A percentile compares a stretch with the other conserved stretches of the same genome.
Conservation (phyloP, 2,113 vertebrate genomes). For the Otolemur garnettii region DNA sequence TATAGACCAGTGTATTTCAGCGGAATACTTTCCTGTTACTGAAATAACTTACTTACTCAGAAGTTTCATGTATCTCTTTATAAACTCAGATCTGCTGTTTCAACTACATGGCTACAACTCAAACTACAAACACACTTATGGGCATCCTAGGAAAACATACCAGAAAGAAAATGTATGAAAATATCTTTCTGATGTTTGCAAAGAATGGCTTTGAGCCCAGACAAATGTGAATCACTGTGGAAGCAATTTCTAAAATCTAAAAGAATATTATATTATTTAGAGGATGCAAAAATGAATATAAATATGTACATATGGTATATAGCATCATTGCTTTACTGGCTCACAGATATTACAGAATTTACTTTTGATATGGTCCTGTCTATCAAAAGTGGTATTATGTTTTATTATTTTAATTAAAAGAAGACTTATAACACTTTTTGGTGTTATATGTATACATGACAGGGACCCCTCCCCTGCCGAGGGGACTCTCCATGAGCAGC, state of each 20-base stretch:
- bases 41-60: background rate
- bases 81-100: background rate
- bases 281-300: background rate
- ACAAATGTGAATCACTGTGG: background rate
- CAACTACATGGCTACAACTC: background rate
- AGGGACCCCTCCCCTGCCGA: too few relatives aligned
- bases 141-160: background rate
- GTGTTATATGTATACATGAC: too few relatives aligned
- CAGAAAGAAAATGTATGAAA: background rate
- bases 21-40: background rate
- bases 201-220: background rate
- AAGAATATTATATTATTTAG: background rate
- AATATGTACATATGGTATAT: too few relatives aligned
- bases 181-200: background rate
- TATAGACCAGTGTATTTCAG: background rate
- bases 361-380: background rate
- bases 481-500: too few relatives aligned
- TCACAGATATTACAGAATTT: conserved; percentile 27
- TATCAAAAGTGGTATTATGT: background rate
- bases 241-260: background rate
- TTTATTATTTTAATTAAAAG: too few relatives aligned
- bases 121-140: background rate
- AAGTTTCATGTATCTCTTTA: background rate
- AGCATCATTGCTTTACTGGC: background rate
- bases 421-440: too few relatives aligned